Conservation (phyloP, 2,797 vertebrate genomes). For the Anomalospiza imberbis region DNA sequence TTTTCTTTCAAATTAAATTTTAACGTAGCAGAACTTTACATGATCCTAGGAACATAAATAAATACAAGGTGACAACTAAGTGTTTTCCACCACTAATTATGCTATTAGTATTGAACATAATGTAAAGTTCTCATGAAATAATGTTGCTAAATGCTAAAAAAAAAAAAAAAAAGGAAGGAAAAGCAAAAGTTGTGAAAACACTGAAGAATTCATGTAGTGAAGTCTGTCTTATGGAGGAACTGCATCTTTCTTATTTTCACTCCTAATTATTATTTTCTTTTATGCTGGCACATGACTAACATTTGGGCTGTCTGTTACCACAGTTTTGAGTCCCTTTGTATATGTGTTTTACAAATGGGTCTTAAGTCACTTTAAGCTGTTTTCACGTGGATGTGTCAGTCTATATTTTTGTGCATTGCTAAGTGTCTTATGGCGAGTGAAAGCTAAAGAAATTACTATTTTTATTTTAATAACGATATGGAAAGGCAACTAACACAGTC, state of each 20-base stretch:
- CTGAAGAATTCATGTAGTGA: background rate
- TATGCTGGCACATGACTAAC: background rate
- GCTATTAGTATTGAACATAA: slow-evolving; percentile 63
- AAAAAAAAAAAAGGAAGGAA: background rate
- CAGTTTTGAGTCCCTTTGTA: background rate
- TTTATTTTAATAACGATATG: background rate
- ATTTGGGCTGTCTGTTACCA: background rate
- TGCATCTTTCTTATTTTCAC: background rate
- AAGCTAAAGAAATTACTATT: background rate
- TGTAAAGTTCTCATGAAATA: slow-evolving; percentile 60
- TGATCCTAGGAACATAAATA: slow-evolving; percentile 75
- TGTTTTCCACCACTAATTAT: slow-evolving; percentile 76
- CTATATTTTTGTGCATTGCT: background rate
- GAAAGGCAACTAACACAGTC: background rate
- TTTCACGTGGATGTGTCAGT: background rate
- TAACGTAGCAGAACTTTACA: slow-evolving; percentile 80
- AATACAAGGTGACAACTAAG: slow-evolving; percentile 70
- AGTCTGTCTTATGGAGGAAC: slow-evolving; percentile 4
- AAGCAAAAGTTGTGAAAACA: background rate
- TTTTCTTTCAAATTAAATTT: slow-evolving; percentile 78
- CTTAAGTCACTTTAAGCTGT: background rate
- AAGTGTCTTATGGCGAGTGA: rapidly evolving
- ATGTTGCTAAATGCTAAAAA: slow-evolving; percentile 40
- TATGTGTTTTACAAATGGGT: background rate
- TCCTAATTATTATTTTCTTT: background rate